phyloP scores from a whole-genome alignment of 2,113 vertebrate species.

The Petrocephalus microphthalmus region DNA sequence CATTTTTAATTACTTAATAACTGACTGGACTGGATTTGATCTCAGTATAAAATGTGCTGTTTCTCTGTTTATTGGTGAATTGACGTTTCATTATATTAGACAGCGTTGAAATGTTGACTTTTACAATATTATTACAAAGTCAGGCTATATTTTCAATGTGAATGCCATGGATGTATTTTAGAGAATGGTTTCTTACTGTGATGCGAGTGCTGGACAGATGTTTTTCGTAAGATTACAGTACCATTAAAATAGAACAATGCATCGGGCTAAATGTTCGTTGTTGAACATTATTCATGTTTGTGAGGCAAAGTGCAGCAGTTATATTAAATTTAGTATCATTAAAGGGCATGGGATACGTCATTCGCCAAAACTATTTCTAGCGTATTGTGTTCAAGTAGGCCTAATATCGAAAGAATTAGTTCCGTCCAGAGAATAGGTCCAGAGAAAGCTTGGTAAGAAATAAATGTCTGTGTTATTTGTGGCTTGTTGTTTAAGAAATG shows the following conservation, averaged over 20 bases:
- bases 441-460: neutral
- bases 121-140: neutral
- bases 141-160: neutral
- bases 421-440: neutral
- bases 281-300: neutral
- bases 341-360: constrained; percentile 3
- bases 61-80: neutral
- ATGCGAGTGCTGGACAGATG: neutral
- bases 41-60: neutral
- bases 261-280: neutral
- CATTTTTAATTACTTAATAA: neutral
- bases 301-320: neutral
- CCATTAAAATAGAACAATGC: neutral
- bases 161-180: neutral
- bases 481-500: neutral
- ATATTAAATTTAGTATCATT: neutral
- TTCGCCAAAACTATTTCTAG: neutral
- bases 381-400: neutral
- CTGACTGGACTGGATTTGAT: neutral
- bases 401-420: neutral
- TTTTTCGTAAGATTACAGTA: neutral
- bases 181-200: neutral
- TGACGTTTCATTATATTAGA: neutral
- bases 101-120: neutral
- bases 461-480: neutral